Base-by-base conservation (phyloP, 2,113 vertebrate species). In the Neopipo cinnamomea region DNA sequence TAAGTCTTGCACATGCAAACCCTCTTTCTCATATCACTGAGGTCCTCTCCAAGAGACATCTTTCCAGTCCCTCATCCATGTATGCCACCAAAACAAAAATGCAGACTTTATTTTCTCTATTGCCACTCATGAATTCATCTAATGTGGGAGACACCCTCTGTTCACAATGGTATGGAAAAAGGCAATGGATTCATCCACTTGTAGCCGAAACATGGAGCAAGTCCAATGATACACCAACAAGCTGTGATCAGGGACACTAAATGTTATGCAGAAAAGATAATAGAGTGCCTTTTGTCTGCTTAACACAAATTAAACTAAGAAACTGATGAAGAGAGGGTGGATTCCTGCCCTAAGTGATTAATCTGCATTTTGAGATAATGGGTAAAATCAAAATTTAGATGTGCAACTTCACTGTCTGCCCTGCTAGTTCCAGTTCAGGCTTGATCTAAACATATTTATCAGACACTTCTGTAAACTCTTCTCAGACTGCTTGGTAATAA, bases 361-460 rank as follows among this genome's bases (percentile, higher is more conserved):
- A 91, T 89, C 71, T 96, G 66, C 42, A 23, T 87, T 88, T 93
- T 79, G 81, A 70, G 78, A 89, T 91, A 94, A 70, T 12, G 22
- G 41, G 41, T 30, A 72, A 79, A 96, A 93, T 81, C 52, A 85
- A 81, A 95, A 92, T 49, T 49, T 73, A 39, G 41, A 68, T 62
- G 44, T 73, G 25, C 73, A 96, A 37, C 52, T 79, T 91, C 23
- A 0, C 24, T 71, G 53, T 47, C 52, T 96, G 65, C 70, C 63
- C 89, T 73, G 82, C 86, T 94, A 87, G 52, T 65, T 97, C 91
- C 74, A 95, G 96, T 96, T 96, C 39, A 49, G 96, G 77, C 96
- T 97, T 97, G 96, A 93, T 97, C 61, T 73, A 94, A 95, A 96
- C 74, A 35, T 91, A 96, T 95, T 94, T 94, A 97, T 95, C 77